Evolutionary conservation across 2,797 vertebrate species (phyloP).

Genomic region (Manis pentadactyla): DNA sequence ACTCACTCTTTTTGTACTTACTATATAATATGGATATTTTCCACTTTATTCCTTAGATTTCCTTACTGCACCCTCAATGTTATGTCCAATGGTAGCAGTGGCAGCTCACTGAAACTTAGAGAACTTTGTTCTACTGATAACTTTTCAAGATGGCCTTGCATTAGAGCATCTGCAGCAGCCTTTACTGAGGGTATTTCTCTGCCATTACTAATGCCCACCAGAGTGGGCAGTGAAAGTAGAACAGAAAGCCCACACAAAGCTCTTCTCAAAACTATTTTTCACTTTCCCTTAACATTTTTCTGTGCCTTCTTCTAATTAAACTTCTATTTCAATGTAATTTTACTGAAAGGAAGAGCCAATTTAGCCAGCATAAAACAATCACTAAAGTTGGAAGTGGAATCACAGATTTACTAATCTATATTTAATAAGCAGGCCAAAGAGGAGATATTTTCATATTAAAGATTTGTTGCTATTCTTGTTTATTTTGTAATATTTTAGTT

Average conservation of each 20-base stretch:
- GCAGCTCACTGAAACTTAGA: background rate
- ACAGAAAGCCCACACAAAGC: background rate
- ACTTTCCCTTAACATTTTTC: background rate
- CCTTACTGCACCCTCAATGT: background rate
- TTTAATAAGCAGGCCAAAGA: background rate
- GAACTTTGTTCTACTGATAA: background rate
- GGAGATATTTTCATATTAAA: background rate
- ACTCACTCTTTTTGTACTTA: background rate
- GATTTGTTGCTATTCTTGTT: background rate
- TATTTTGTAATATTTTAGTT: background rate
- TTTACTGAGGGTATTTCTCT: background rate
- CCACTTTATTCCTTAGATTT: background rate
- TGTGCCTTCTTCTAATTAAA: slow-evolving; percentile 15
- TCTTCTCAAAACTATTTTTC: background rate
- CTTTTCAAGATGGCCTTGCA: background rate
- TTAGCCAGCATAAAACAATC: background rate
- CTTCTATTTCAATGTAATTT: slow-evolving; percentile 45
- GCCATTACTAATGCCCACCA: background rate
- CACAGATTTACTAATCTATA: background rate
- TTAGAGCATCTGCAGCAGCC: background rate
- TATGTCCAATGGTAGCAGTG: background rate
- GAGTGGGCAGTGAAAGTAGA: background rate
- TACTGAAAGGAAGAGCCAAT: background rate
- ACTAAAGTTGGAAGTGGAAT: background rate
- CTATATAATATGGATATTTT: background rate